Evolutionary conservation across 1,140 invertebrate genomes (phyloP), one percentile per base, ranked within the genome.

Genomic region (Samia ricini): DNA sequence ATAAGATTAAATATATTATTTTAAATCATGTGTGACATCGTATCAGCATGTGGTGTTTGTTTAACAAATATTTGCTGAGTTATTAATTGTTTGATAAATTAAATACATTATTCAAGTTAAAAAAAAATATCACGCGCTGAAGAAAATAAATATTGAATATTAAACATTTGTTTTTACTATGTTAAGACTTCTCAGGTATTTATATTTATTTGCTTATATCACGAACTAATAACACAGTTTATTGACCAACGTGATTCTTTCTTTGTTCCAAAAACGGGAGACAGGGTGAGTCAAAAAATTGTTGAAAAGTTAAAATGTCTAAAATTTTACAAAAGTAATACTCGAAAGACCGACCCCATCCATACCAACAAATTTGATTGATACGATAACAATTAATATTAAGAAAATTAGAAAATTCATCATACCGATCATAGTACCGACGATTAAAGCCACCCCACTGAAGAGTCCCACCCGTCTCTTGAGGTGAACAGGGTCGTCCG

Each of bases 401-500:
- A n/a, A n/a, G n/a, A n/a, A n/a, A n/a, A n/a, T 51, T 36, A 42
- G 8, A 50, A 10, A 50, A 50, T 18, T 22, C 51, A 54, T 85
- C 90, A 92, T 88, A 96, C 95, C 96, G 77, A 98, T 97, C 96
- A 98, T 98, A 67, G 97, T 98, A 79, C 97, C 97, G 76, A 98
- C 96, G 91, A 98, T 98, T 97, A 98, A 93, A 96, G 96, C 96
- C 94, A 97, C 96, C 95, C 97, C 96, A 96, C 96, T 97, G 96
- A 97, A 93, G 95, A 98, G 96, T 95, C 96, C 97, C 94, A 99
- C 95, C 96, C 96, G 95, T 97, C 96, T 97, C 96, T 97, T 95
- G 96, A 97, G 96, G 96, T 97, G 95, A 97, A 97, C 93, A 97
- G 95, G 89, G 96, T 97, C 95, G 95, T 97, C 94, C 96, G 93